Conservation (phyloP, 2,797 vertebrate species). For the Malurus splendens region DNA sequence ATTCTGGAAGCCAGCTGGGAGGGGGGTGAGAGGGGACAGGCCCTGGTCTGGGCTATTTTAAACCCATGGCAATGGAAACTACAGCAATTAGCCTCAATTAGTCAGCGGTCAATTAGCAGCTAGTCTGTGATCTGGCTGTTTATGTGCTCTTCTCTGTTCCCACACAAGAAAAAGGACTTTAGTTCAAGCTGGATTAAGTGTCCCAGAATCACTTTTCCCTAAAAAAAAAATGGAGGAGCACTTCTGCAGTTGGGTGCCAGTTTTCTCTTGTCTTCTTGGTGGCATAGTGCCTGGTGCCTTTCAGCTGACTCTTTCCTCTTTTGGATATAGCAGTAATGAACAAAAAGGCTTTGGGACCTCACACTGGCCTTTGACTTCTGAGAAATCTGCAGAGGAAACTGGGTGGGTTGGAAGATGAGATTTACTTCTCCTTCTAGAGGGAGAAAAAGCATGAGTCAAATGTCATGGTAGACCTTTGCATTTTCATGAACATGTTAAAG, state of each 20-base stretch:
- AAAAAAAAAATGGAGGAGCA: neutral
- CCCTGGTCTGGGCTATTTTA: neutral
- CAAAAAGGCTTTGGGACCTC: neutral
- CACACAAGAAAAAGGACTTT: neutral
- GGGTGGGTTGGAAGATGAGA: neutral
- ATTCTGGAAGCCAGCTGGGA: neutral
- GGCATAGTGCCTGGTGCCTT: neutral
- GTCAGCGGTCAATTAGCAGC: neutral
- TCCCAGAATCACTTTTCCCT: neutral
- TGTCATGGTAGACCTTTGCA: neutral
- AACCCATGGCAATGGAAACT: neutral
- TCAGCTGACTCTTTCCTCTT: neutral
- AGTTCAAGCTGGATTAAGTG: neutral
- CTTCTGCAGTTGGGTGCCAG: neutral
- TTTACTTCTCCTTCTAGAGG: neutral
- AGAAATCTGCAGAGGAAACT: fast-evolving
- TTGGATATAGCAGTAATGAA: neutral
- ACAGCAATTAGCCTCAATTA: neutral
- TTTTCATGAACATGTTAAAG: neutral
- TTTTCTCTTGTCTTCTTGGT: neutral
- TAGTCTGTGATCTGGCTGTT: neutral
- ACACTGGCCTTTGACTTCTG: neutral
- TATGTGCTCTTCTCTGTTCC: neutral
- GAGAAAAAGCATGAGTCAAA: neutral
- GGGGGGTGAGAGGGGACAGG: neutral